Conservation (phyloP, 2,113 vertebrate genomes). For the Zeus faber region DNA sequence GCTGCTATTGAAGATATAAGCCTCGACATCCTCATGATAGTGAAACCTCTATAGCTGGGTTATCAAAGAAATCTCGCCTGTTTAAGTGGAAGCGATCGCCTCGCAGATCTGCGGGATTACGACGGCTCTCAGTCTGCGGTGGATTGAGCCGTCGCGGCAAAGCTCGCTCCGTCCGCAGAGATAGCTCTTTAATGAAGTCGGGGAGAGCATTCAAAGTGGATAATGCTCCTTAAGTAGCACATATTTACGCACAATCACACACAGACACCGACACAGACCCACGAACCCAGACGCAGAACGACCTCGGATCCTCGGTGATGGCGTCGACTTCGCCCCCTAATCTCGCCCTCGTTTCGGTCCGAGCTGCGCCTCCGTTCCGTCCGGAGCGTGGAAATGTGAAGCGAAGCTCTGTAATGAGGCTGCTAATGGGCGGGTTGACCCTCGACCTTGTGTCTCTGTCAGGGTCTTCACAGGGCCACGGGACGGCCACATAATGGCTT, state of each 20-base stretch:
- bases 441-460: slow-evolving; percentile 52
- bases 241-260: too few species aligned
- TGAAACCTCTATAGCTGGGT: slow-evolving; percentile 38
- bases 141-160: slow-evolving; percentile 49
- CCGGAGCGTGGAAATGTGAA: slow-evolving; percentile 48
- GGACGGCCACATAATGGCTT: slow-evolving; percentile 67
- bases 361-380: slow-evolving; percentile 18
- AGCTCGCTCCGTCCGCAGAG: slow-evolving; percentile 36
- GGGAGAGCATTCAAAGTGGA: slow-evolving; percentile 15
- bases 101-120: slow-evolving; percentile 57
- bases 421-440: slow-evolving; percentile 69
- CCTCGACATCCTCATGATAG: slow-evolving; percentile 11
- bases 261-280: not conserved
- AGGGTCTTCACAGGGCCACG: slow-evolving; percentile 53
- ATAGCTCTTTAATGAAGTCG: slow-evolving; percentile 35
- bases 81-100: slow-evolving; percentile 49
- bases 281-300: not conserved
- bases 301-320: too few species aligned
- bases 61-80: slow-evolving; percentile 52
- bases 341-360: slow-evolving; percentile 17
- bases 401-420: slow-evolving; percentile 52
- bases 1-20: slow-evolving; percentile 32
- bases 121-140: slow-evolving; percentile 42
- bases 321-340: too few species aligned
- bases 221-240: slow-evolving; percentile 32